phyloP scores from a whole-genome alignment of 2,888 invertebrate species.

The Drosophila birchii region DNA sequence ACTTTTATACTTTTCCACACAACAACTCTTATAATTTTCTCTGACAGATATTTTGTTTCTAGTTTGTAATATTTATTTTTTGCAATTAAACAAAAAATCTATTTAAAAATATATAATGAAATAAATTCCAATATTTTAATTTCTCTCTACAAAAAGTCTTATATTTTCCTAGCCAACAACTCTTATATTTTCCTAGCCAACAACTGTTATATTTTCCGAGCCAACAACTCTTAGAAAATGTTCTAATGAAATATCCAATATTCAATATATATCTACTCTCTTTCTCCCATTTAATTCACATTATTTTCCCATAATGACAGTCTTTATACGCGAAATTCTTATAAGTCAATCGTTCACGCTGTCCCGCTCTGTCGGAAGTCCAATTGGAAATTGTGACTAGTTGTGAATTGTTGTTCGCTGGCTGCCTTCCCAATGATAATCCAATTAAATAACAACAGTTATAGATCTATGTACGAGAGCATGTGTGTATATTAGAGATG shows the following conservation, averaged over 20 bases:
- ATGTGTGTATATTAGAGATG: not conserved
- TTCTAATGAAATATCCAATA: not conserved
- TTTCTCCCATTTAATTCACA: not conserved
- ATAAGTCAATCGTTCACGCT: not conserved
- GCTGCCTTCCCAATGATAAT: slow-evolving; percentile 36
- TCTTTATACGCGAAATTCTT: not conserved
- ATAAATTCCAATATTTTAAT: not conserved
- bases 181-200: not conserved
- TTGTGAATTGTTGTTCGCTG: slow-evolving; percentile 16
- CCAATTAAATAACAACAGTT: slow-evolving; percentile 41
- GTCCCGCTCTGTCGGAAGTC: slow-evolving; percentile 6
- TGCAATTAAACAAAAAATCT: not conserved
- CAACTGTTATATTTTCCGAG: too few species aligned
- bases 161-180: not conserved
- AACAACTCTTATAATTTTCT: not conserved
- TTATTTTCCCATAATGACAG: not conserved
- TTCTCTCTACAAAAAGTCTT: not conserved
- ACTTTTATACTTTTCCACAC: too few species aligned
- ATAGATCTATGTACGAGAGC: slow-evolving; percentile 9
- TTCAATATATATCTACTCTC: not conserved
- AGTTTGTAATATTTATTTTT: not conserved
- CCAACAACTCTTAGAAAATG: too few species aligned
- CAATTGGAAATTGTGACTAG: slow-evolving; percentile 37
- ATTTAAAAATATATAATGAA: not conserved
- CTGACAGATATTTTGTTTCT: not conserved